phyloP scores from a whole-genome alignment of 2,888 invertebrate species.

The Xestia sexstrigata region DNA sequence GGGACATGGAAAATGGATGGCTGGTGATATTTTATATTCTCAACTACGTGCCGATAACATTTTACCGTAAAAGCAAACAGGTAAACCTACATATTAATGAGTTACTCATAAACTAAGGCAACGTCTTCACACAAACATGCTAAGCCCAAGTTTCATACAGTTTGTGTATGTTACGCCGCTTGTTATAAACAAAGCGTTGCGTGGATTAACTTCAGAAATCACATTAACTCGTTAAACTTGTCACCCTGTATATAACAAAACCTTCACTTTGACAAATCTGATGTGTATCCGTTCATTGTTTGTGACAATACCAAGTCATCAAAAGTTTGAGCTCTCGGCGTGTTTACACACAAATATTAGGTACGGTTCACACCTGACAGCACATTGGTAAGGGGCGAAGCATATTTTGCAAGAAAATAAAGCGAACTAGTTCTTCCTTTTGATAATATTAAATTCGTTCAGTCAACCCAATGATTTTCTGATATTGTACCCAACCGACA shows the following conservation, averaged over 20 bases:
- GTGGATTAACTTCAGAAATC: conserved; percentile 74
- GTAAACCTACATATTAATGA: conserved; percentile 46
- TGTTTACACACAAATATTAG: conserved; percentile 42
- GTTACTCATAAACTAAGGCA: conserved; percentile 34
- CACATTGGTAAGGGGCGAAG: background rate
- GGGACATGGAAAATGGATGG: conserved; percentile 1
- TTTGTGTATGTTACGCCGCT: conserved; percentile 57
- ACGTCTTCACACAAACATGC: conserved; percentile 24
- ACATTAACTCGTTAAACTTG: conserved; percentile 73
- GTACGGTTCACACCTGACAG: conserved; percentile 6
- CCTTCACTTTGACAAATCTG: conserved; percentile 58
- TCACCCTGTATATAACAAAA: conserved; percentile 72
- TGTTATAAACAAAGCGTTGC: conserved; percentile 66
- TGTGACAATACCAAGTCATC: conserved; percentile 59
- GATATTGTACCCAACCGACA: background rate
- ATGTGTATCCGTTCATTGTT: conserved; percentile 59
- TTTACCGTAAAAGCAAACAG: conserved; percentile 18
- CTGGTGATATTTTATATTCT: background rate
- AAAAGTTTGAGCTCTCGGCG: conserved; percentile 46
- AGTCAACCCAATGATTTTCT: background rate
- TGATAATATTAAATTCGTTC: background rate
- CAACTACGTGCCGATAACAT: background rate
- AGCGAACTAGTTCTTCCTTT: background rate
- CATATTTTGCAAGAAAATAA: background rate
- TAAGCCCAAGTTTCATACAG: conserved; percentile 49